A percentile compares a stretch with the other conserved stretches of the same genome.
phyloP scores from a whole-genome alignment of 92 coral and sea anemone genomes.

The Epizoanthus fatuus region DNA sequence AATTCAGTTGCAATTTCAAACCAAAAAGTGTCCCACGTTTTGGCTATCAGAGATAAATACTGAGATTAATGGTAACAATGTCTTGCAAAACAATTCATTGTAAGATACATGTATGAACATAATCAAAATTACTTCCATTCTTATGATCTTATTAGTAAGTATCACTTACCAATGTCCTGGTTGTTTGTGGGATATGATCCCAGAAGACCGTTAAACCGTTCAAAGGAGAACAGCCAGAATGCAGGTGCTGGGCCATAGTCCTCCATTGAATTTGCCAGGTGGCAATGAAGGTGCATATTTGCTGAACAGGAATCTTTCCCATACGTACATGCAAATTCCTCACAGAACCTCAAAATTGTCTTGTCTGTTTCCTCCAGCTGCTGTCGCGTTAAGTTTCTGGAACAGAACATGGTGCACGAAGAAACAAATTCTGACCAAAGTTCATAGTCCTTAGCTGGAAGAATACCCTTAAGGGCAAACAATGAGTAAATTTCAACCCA shows the following conservation, averaged over 20 bases:
- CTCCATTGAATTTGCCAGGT: constrained; percentile 57
- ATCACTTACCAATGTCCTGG: constrained; percentile 51
- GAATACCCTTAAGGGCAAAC: constrained; percentile 64
- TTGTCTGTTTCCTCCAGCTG: constrained; percentile 50
- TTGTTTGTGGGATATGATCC: constrained; percentile 66
- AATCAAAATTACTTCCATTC: no score
- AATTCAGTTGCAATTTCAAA: no score
- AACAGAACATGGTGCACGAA: constrained; percentile 57
- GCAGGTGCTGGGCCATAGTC: constrained; percentile 75
- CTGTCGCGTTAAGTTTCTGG: constrained; percentile 34
- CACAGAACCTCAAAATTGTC: constrained; percentile 51
- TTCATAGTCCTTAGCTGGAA: constrained; percentile 47
- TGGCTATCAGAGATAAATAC: no score
- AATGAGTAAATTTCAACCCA: constrained; percentile 68
- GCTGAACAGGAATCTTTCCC: constrained; percentile 63
- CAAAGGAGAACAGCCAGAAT: constrained; percentile 60
- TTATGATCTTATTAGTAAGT: no score
- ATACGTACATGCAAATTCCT: constrained; percentile 47
- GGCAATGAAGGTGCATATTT: constrained; percentile 73
- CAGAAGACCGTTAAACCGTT: constrained; percentile 42
- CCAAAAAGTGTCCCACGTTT: no score
- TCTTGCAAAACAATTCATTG: no score
- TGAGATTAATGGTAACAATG: no score
- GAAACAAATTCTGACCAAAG: constrained; percentile 59
- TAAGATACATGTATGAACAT: no score